Evolutionary conservation across 1,140 invertebrate species (phyloP), one percentile per base, ranked within the genome.

Genomic region (Elymnias hypermnestra): DNA sequence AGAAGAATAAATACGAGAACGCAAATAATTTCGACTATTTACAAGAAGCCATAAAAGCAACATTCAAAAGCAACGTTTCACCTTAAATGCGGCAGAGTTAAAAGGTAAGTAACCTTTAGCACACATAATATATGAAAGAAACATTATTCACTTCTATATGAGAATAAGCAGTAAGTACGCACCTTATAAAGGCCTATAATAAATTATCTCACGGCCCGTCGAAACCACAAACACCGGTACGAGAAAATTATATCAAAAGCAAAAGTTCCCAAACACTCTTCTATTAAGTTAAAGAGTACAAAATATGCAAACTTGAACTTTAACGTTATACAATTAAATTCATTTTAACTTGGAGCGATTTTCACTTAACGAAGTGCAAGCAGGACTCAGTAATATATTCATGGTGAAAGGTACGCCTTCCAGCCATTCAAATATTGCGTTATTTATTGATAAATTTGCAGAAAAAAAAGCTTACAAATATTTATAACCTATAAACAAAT

Each of bases 241-340:
- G 14, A 33, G 29, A 33, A 12, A 33, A 33, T 33, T 33, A 33
- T 33, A 33, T 15, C 10, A 33, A 33, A 33, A 33, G 29, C 29
- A 33, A 33, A 33, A 33, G 29, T 33, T 33, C 7, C 29, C 7
- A 15, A 33, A 33, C 29, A 33, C 29, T 33, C 29, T 7, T 33
- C 12, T 33, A 33, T 33, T 33, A 15, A 15, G 29, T 15, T n/a
- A 33, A 33, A 33, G 12, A 15, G 6, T 8, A 0, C 1, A 3
- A 33, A 33, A 7, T 14, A 15, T 7, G 13, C 13, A 15, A 15
- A 4, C 14, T 15, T 15, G 5, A 5, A 15, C 29, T 33, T 33
- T 33, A 33, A 29, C 15, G 14, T 15, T 6, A 33, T 33, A 7
- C 2, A 8, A 9, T 33, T 33, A 7, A 15, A 33, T 33, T 33